Base-by-base conservation (phyloP, 1,140 invertebrate genomes). In the Ceratina calcarata region DNA sequence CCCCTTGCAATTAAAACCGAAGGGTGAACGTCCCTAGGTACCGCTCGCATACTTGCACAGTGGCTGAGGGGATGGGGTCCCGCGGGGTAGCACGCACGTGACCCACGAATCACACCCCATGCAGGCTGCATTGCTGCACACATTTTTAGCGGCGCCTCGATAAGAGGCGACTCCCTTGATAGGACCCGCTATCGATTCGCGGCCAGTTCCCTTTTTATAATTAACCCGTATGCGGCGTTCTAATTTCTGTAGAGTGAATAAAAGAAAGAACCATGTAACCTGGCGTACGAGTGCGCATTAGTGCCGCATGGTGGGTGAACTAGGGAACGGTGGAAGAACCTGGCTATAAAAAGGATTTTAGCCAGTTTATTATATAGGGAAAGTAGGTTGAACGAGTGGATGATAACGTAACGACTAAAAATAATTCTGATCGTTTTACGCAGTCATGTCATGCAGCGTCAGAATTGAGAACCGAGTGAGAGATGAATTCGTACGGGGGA, bases 21-120 rank as follows among this genome's bases (percentile, higher is more conserved):
- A 76, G 87, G 89, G 82, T 82, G 80, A 85, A 85, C 72, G 80
- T 76, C 85, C 84, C 88, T 74, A 20, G 49, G 74, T 76, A 62
- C 72, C 84, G 37, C 10, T 51, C 71, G 80, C 87, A 89, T 90
- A 85, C 85, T 88, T 89, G 66, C 57, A 87, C 88, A 88, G 16
- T 71, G 32, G 32, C 53, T 20, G 37, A 68, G 79, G 83, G 80
- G 71, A 62, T 45, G 37, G 37, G 73, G 66, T 57, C 73, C 78
- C 78, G 61, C 82, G 72, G 80, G 58, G 78, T 83, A 75, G 3
- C 37, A 74, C 65, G 80, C 87, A 87, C 86, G 82, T 82, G 84
- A 87, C 87, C 87, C 73, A 86, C 18, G 18, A 67, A n/a, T 2
- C 53, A 18, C 57, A 22, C 22, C 37, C 65, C 65, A 20, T 81